Evolutionary conservation across 2,888 invertebrate species (phyloP), one percentile per base, ranked within the genome.

Genomic region (Creontiades dilutus): DNA sequence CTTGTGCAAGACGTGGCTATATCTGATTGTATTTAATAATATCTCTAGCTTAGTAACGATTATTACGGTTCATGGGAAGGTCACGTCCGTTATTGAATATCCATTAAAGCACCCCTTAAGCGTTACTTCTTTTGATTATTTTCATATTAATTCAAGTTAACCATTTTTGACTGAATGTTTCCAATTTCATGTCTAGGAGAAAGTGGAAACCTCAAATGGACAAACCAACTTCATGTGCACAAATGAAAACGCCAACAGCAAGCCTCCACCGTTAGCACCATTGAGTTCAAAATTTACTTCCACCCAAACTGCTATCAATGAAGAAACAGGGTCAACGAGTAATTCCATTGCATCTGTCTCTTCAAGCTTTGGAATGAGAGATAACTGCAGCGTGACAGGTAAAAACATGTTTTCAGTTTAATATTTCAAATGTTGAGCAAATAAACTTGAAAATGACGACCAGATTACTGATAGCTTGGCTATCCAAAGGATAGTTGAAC

Each of bases 301-400:
- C 55, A 76, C 7, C 48, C 81, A 86, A 55, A 37, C 76, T 23
- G 91, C 93, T 81, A 94, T 93, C 52, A 93, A 93, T 78, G 94
- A 94, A 91, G 94, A 94, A 91, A 94, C 94, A 90, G 93, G 94
- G 92, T 94, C 94, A 4, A 94, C 94, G 7, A 95, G 95, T 92
- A 95, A 95, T 93, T 95, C 95, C 0, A 92, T 95, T 57, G 94
- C 95, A 13, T 95, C 86, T 37, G 68, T 86, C 23, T 23, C 55
- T 0, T 86, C 95, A 0, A 95, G 95, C 90, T 95, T 94, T 90
- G 94, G 94, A 2, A 94, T 93, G 91, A 93, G 94, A 37, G 94
- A 94, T 16, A 75, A 55, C 68, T 86, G 68, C 48, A 86, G 86
- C 23, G 46, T 86, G 2, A 86, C 86, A 91, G 92, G 84, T 68